Percentiles rank a stretch among this genome's conserved stretches.
Conservation (phyloP, 2,888 invertebrate species). For the Drosophila pseudotalamancana region DNA sequence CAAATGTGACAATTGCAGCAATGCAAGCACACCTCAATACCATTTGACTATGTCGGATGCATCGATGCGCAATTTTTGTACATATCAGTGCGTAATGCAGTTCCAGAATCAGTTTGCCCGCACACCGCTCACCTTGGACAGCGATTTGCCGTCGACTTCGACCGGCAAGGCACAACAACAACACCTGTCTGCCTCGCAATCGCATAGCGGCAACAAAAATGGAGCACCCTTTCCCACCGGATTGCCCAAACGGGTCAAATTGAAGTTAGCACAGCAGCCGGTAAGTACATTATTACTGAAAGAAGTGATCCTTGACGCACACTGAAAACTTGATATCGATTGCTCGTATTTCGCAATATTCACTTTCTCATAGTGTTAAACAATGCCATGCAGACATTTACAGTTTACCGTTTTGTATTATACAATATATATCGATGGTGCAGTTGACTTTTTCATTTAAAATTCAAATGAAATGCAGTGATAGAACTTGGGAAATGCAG, state of each 20-base stretch:
- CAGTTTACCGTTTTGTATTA: background rate
- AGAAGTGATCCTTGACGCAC: background rate
- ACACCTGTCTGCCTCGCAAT: conserved; percentile 13
- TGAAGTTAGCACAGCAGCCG: conserved; percentile 74
- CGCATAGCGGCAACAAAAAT: conserved; percentile 66
- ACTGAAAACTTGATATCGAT: conserved; percentile 1
- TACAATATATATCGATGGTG: background rate
- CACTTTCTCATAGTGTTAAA: background rate
- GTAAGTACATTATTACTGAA: too few relatives aligned
- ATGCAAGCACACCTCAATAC: conserved; percentile 89
- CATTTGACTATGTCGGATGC: conserved; percentile 94
- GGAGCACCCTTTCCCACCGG: conserved; percentile 85
- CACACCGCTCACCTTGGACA: conserved; percentile 85
- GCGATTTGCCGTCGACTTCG: conserved; percentile 54
- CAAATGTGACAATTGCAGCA: conserved; percentile 90
- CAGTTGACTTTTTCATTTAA: background rate
- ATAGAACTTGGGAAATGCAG: too few relatives aligned
- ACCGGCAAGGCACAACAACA: conserved; percentile 45
- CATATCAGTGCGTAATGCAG: conserved; percentile 92
- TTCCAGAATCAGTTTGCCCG: conserved; percentile 88
- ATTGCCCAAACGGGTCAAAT: conserved; percentile 85
- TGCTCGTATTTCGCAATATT: background rate
- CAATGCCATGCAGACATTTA: background rate
- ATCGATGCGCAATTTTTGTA: conserved; percentile 92
- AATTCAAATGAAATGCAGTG: background rate